phyloP scores from a whole-genome alignment of 2,113 vertebrate genomes.

The Phalacrocorax carbo region DNA sequence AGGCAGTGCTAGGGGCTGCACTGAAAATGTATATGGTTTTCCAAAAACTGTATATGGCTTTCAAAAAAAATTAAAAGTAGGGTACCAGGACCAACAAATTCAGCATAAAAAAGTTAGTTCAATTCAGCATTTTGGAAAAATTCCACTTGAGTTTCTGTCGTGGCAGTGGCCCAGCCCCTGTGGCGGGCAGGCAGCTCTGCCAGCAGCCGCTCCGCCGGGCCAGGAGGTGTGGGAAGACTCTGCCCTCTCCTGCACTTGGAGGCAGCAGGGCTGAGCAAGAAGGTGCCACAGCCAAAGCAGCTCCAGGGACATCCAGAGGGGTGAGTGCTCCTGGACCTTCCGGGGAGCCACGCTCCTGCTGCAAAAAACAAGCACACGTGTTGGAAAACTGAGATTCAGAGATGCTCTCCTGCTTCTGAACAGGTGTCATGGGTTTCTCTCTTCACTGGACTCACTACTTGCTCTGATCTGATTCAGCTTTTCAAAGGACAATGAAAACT shows the following conservation, averaged over 20 bases:
- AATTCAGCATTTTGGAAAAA: background rate
- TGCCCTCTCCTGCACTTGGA: too few species aligned
- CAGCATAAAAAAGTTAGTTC: background rate
- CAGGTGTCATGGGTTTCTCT: background rate
- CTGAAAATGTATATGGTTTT: background rate
- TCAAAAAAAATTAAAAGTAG: background rate
- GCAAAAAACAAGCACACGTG: rapidly evolving
- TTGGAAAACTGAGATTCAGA: background rate
- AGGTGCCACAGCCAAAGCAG: background rate
- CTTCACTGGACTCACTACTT: background rate
- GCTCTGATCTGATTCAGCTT: background rate
- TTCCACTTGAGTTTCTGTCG: background rate
- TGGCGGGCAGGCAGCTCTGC: background rate
- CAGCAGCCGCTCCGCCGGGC: background rate
- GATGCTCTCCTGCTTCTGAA: background rate
- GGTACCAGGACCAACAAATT: background rate
- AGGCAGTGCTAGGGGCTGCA: background rate
- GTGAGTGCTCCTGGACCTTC: rapidly evolving
- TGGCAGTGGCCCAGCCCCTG: rapidly evolving
- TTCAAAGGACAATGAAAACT: background rate
- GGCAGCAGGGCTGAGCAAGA: background rate
- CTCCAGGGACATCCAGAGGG: background rate
- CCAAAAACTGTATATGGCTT: background rate
- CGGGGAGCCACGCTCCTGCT: background rate
- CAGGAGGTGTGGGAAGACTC: background rate